Evolutionary conservation across 2,797 vertebrate genomes (phyloP).

Genomic region (Pristis pectinata): DNA sequence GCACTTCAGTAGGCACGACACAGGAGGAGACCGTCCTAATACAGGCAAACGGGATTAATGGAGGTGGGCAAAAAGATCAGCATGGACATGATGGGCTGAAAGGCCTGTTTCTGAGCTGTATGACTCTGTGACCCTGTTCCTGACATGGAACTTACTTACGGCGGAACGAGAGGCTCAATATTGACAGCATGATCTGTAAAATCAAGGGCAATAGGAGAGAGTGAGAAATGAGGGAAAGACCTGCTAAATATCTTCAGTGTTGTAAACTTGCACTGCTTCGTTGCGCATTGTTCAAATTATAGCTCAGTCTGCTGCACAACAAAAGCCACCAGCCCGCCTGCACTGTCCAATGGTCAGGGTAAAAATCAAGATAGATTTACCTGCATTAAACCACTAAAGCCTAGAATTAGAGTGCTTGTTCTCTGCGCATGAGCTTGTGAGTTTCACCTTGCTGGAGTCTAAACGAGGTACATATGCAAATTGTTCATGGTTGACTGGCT

Average conservation of each 20-base stretch:
- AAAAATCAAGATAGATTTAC: not conserved
- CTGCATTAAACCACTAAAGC: not conserved
- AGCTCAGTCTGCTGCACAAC: not conserved
- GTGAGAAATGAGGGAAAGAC: not conserved
- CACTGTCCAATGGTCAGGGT: not conserved
- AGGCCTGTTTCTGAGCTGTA: too few species aligned
- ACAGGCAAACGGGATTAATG: too few species aligned
- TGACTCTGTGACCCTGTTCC: too few species aligned
- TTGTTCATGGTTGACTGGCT: too few species aligned
- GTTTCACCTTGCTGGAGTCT: too few species aligned
- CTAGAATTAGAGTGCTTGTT: not conserved
- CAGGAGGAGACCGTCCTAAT: too few species aligned
- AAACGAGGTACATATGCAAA: too few species aligned
- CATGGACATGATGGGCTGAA: too few species aligned
- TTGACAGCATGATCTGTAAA: not conserved
- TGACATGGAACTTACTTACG: not conserved
- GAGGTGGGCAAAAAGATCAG: too few species aligned
- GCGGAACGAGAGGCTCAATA: not conserved
- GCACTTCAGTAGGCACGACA: too few species aligned
- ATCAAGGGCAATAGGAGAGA: not conserved
- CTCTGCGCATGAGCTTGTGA: too few species aligned
- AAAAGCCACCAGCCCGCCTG: not conserved
- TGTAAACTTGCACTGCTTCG: not conserved
- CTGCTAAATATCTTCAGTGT: not conserved
- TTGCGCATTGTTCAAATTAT: not conserved